Percentiles rank a stretch among this genome's conserved stretches.
phyloP scores from a whole-genome alignment of 2,888 invertebrate genomes.

The Drosophila nigritarsus region DNA sequence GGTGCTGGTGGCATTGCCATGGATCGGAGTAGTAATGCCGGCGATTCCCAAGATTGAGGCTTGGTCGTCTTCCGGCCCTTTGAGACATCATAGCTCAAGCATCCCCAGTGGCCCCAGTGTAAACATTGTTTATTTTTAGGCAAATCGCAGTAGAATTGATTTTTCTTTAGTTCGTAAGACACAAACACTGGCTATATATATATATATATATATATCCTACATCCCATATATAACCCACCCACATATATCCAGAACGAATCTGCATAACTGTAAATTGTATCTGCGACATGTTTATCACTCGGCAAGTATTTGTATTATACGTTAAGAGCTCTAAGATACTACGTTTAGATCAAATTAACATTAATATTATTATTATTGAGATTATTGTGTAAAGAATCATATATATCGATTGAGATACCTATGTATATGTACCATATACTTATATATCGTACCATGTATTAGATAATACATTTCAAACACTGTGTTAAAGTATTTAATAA shows the following conservation, averaged over 20 bases:
- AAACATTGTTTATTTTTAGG: conserved; percentile 39
- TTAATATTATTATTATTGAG: conserved; percentile 48
- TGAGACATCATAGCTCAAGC: conserved; percentile 58
- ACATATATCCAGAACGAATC: conserved; percentile 21
- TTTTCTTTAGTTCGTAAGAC: conserved; percentile 44
- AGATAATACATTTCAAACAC: conserved; percentile 77
- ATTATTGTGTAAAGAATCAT: conserved; percentile 62
- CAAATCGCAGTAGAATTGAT: conserved; percentile 41
- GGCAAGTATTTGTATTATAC: conserved; percentile 52
- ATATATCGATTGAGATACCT: conserved; percentile 56
- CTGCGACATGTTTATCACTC: conserved; percentile 44
- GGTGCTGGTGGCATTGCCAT: conserved; percentile 83
- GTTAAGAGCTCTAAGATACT: conserved; percentile 66
- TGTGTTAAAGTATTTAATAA: conserved; percentile 82
- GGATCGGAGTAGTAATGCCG: conserved; percentile 83
- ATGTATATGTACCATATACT: conserved; percentile 60
- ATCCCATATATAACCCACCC: conserved; percentile 17
- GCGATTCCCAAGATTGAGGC: conserved; percentile 85
- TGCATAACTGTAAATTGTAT: conserved; percentile 40
- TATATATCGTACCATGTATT: conserved; percentile 62
- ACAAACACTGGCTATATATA: conserved; percentile 23
- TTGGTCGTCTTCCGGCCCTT: conserved; percentile 77
- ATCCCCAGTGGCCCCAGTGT: conserved; percentile 14
- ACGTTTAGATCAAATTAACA: conserved; percentile 68
- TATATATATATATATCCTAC: conserved; percentile 11